Evolutionary conservation across 2,113 vertebrate species (phyloP).

Genomic region (Plestiodon gilberti): DNA sequence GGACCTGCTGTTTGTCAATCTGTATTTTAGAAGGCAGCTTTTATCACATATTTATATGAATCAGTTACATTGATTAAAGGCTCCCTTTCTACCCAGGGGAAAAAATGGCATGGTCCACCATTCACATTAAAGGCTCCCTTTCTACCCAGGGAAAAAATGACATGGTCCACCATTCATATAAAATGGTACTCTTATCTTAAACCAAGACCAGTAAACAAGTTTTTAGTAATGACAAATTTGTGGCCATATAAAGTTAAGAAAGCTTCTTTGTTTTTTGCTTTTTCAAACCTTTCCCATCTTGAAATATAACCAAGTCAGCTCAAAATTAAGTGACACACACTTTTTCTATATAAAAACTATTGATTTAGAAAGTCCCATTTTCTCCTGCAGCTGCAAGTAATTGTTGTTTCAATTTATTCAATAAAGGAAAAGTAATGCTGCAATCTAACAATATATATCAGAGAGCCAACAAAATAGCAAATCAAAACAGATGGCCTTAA

Average conservation of each 20-base stretch:
- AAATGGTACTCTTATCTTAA: not conserved
- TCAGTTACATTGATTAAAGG: not conserved
- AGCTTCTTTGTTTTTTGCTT: not conserved
- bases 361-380: conserved; percentile 33
- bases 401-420: conserved; percentile 16
- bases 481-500: conserved; percentile 9
- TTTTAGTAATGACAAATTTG: conserved; percentile 1
- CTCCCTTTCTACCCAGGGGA: no score
- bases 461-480: conserved; percentile 14
- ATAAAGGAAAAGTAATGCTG: conserved; percentile 19
- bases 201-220: not conserved
- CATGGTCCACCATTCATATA: not conserved
- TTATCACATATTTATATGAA: not conserved
- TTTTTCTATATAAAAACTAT: conserved; percentile 31
- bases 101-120: not conserved
- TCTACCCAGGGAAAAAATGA: not conserved
- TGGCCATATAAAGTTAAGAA: not conserved
- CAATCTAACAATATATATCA: conserved; percentile 13
- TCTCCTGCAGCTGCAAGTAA: conserved; percentile 30
- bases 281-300: conserved; percentile 27
- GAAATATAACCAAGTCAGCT: conserved; percentile 32
- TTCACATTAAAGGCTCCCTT: not conserved
- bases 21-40: not conserved
- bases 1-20: not conserved
- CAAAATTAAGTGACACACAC: conserved; percentile 24